A percentile compares a stretch with the other conserved stretches of the same genome.
phyloP scores from a whole-genome alignment of 1,140 invertebrate species.

The Drosophila equinoxialis region DNA sequence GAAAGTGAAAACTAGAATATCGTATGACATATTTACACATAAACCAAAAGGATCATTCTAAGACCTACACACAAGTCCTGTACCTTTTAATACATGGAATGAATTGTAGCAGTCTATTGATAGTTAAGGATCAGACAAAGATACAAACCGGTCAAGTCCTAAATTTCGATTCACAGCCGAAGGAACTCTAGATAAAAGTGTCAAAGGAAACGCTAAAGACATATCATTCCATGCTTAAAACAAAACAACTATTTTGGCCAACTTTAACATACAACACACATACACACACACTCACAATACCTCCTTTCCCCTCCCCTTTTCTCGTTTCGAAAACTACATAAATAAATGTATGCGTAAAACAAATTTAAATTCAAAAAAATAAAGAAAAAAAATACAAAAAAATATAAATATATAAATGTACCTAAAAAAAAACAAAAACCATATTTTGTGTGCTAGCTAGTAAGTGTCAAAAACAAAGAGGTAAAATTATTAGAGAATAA shows the following conservation, averaged over 20 bases:
- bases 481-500: constrained; percentile 55
- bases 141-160: no score
- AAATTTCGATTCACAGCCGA: no score
- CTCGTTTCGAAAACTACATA: constrained; percentile 60
- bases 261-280: constrained; percentile 28
- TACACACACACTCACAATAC: constrained; percentile 15
- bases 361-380: constrained; percentile 23
- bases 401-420: constrained; percentile 73
- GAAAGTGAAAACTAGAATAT: constrained; percentile 2
- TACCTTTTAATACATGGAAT: constrained; percentile 1
- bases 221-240: background rate
- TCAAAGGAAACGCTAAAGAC: background rate
- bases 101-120: background rate
- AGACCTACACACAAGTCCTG: background rate
- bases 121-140: no score
- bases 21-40: constrained; percentile 56
- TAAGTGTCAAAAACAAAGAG: constrained; percentile 74
- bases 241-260: background rate
- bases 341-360: constrained; percentile 75
- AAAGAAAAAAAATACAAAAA: constrained; percentile 45
- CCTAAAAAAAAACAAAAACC: constrained; percentile 73
- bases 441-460: constrained; percentile 81
- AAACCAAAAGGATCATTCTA: background rate
- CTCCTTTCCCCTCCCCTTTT: constrained; percentile 42
- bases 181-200: no score